Percentiles rank a stretch among this genome's conserved stretches.
Conservation (phyloP, 2,888 invertebrate genomes). For the Drosophila tanythrix region DNA sequence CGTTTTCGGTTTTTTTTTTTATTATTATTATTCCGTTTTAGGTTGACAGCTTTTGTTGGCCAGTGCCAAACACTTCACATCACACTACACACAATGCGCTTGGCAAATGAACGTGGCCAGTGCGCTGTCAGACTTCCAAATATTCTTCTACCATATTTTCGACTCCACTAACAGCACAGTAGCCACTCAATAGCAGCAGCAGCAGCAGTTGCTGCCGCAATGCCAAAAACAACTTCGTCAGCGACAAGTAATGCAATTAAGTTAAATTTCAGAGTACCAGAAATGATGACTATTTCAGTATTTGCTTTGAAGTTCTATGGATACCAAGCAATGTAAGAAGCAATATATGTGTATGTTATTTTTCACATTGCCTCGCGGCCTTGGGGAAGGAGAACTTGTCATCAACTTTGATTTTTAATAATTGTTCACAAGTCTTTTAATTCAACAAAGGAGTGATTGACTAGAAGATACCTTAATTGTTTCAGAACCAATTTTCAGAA, state of each 20-base stretch:
- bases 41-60: conserved; percentile 75
- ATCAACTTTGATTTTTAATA: conserved; percentile 35
- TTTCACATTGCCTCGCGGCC: not conserved
- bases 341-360: conserved; percentile 12
- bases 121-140: conserved; percentile 37
- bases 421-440: conserved; percentile 19
- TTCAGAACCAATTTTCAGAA: not conserved
- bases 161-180: conserved; percentile 14
- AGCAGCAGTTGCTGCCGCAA: not conserved
- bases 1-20: conserved; percentile 7
- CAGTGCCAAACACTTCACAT: conserved; percentile 72
- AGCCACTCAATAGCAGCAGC: conserved; percentile 36
- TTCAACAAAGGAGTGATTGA: not conserved
- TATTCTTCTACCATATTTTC: conserved; percentile 23
- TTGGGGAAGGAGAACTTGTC: not conserved
- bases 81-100: conserved; percentile 64
- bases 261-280: conserved; percentile 47
- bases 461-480: not conserved
- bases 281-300: conserved; percentile 52
- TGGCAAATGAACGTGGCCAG: conserved; percentile 62
- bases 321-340: conserved; percentile 13
- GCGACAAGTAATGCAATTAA: conserved; percentile 67
- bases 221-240: conserved; percentile 11
- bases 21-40: conserved; percentile 42
- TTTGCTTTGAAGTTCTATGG: conserved; percentile 67